These are phyloP conservation scores for Leptinotarsa lineolata DNA, from an alignment of 1,140 invertebrate genomes.

Conservation along the genomic window DNA sequence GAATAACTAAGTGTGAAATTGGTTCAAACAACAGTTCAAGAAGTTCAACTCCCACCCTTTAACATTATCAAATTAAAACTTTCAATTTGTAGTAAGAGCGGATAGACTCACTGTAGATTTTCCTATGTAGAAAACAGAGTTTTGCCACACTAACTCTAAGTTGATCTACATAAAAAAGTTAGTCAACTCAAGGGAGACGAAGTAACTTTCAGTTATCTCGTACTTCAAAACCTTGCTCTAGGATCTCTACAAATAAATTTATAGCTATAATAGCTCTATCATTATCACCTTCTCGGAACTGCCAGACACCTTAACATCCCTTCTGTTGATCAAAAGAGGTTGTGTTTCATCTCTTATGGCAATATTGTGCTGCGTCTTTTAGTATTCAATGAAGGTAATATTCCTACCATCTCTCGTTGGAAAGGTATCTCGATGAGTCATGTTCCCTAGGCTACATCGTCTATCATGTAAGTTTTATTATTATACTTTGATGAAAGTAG, in stretches of 20 bases:
- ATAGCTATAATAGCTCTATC: too few relatives aligned
- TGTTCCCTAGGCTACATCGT: conserved; percentile 81
- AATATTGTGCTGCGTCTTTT: conserved; percentile 71
- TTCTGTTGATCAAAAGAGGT: conserved; percentile 76
- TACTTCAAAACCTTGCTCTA: too few relatives aligned
- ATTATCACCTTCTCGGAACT: conserved; percentile 50
- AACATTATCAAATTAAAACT: too few relatives aligned
- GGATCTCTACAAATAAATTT: too few relatives aligned
- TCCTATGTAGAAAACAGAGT: too few relatives aligned
- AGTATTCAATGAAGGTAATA: conserved; percentile 80
- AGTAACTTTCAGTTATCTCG: too few relatives aligned
- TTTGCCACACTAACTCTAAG: too few relatives aligned
- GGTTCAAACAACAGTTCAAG: not conserved
- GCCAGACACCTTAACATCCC: conserved; percentile 51
- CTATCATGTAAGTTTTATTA: conserved; percentile 75
- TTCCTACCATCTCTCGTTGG: conserved; percentile 60
- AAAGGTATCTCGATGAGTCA: conserved; percentile 73
- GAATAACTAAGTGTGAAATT: not conserved
- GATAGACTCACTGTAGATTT: too few relatives aligned
- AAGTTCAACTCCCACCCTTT: too few relatives aligned
- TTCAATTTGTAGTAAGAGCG: too few relatives aligned
- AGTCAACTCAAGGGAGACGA: too few relatives aligned
- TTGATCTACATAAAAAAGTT: too few relatives aligned
- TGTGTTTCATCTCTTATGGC: conserved; percentile 76
- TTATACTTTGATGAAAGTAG: conserved; percentile 70